phyloP scores from a whole-genome alignment of 92 coral and sea anemone species.

The Blastomussa wellsi region DNA sequence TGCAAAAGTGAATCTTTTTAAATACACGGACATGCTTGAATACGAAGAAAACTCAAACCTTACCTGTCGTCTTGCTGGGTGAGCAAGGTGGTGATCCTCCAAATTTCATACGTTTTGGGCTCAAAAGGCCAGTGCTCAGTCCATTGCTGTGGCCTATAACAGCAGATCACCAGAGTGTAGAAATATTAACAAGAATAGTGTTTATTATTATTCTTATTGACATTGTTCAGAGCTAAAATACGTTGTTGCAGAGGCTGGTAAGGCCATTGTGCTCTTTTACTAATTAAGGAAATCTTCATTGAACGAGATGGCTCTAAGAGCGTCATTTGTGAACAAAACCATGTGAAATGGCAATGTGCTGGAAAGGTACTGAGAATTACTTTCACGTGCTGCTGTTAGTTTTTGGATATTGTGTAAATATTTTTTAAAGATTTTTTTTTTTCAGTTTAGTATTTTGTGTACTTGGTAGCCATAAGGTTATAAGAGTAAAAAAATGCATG shows the following conservation, averaged over 20 bases:
- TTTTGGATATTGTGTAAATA: not conserved
- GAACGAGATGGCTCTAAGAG: not conserved
- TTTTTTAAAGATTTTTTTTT: not conserved
- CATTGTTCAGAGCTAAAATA: no score
- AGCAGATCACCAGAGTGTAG: constrained; percentile 28
- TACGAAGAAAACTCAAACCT: constrained; percentile 42
- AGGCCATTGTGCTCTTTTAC: no score
- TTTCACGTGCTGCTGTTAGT: not conserved
- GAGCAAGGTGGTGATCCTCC: constrained; percentile 50
- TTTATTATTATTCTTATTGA: not conserved
- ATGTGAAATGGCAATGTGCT: not conserved
- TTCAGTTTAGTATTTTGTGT: not conserved
- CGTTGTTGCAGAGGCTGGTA: no score
- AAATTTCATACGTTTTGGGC: constrained; percentile 37
- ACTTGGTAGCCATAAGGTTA: not conserved
- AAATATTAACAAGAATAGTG: not conserved
- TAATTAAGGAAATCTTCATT: constrained; percentile 2
- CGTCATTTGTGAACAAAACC: not conserved
- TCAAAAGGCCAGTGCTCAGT: constrained; percentile 16
- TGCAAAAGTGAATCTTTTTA: constrained; percentile 27
- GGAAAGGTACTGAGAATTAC: not conserved
- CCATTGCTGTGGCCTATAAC: constrained; percentile 15
- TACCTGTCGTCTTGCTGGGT: constrained; percentile 50
- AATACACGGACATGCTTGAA: constrained; percentile 35
- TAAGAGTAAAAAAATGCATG: constrained; percentile 26